Evolutionary conservation across 2,888 invertebrate genomes (phyloP).

Genomic region (Ctenicera cuprea): DNA sequence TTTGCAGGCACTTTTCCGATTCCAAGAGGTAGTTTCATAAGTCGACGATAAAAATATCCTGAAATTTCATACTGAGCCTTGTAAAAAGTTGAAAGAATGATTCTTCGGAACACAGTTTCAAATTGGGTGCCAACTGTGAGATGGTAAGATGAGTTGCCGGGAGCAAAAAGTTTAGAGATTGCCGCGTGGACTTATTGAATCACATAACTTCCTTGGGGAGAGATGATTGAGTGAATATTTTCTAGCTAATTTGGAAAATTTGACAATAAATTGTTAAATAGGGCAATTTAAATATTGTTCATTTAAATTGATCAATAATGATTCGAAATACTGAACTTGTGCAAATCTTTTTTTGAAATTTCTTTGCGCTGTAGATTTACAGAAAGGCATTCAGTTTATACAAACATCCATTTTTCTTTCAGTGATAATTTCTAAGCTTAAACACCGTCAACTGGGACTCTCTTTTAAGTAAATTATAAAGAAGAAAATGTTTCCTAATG

Average conservation of each 20-base stretch:
- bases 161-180: conserved; percentile 52
- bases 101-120: conserved; percentile 52
- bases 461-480: conserved; percentile 34
- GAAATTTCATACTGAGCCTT: conserved; percentile 51
- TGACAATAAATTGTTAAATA: conserved; percentile 1
- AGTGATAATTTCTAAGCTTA: conserved; percentile 10
- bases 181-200: conserved; percentile 50
- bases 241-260: conserved; percentile 39
- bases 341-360: conserved; percentile 14
- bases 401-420: conserved; percentile 23
- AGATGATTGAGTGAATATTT: conserved; percentile 35
- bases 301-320: not conserved
- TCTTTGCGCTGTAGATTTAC: not conserved
- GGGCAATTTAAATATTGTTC: conserved; percentile 28
- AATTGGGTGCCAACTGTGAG: conserved; percentile 55
- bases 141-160: conserved; percentile 48
- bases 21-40: conserved; percentile 49
- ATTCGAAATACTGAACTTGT: not conserved
- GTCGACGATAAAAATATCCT: conserved; percentile 49
- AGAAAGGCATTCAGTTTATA: conserved; percentile 12
- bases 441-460: conserved; percentile 2
- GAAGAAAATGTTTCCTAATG: conserved; percentile 44
- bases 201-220: conserved; percentile 6
- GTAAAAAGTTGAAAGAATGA: conserved; percentile 55
- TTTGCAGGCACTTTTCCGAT: conserved; percentile 45